Percentiles rank a stretch among this genome's conserved stretches.
phyloP scores from a whole-genome alignment of 35 echinoderm and acorn worm genomes.

The Heliocidaris erythrogramma region DNA sequence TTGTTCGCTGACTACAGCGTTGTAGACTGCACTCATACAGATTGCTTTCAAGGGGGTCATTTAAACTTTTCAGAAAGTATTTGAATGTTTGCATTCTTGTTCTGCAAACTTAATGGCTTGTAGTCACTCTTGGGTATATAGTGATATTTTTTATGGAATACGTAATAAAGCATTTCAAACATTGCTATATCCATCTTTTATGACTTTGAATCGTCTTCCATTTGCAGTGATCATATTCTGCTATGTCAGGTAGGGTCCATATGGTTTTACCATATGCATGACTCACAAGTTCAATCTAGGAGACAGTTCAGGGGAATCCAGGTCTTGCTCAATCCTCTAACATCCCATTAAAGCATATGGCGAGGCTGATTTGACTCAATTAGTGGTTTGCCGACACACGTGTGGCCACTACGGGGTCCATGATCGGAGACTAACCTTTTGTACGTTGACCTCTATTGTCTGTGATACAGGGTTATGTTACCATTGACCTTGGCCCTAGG shows the following conservation, averaged over 20 bases:
- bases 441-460: neutral
- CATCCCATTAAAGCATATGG: neutral
- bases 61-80: neutral
- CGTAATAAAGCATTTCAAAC: too few species aligned
- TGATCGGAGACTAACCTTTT: neutral
- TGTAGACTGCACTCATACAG: neutral
- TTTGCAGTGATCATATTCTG: neutral
- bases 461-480: neutral
- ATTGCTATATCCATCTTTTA: too few species aligned
- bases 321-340: neutral
- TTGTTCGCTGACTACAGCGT: constrained; percentile 13
- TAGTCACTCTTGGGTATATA: too few species aligned
- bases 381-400: neutral
- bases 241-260: neutral
- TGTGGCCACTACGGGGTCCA: neutral
- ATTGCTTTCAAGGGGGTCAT: neutral
- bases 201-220: too few species aligned
- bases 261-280: neutral
- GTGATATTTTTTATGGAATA: too few species aligned
- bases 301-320: neutral
- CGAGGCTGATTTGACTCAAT: neutral
- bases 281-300: neutral
- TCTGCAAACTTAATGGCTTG: too few species aligned
- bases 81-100: neutral
- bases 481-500: neutral